Conservation (phyloP, 2,113 vertebrate genomes). For the Oreochromis niloticus region DNA sequence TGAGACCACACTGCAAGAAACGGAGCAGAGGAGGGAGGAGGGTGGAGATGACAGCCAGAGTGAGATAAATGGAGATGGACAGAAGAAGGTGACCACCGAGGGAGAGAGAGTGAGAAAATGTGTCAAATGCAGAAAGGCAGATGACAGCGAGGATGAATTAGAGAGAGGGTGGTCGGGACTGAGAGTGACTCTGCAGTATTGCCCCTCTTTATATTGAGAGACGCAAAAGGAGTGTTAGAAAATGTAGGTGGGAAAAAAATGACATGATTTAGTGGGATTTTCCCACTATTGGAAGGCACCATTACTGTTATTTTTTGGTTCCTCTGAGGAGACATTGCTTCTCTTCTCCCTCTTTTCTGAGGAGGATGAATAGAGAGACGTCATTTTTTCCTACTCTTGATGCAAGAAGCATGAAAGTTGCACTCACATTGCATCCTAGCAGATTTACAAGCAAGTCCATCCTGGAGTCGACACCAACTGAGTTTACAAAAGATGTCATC, state of each 20-base stretch:
- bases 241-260: not conserved
- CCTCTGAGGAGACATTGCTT: not conserved
- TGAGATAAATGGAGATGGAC: slow-evolving; percentile 43
- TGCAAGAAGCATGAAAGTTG: not conserved
- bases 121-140: slow-evolving; percentile 12
- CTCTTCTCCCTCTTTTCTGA: not conserved
- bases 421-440: not conserved
- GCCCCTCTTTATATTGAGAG: not conserved
- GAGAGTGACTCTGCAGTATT: slow-evolving; percentile 13
- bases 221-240: not conserved
- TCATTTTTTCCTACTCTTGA: not conserved
- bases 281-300: not conserved
- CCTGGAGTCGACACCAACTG: not conserved
- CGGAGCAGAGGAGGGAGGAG: not conserved
- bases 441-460: not conserved
- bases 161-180: not conserved
- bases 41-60: slow-evolving; percentile 30
- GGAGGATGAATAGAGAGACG: not conserved
- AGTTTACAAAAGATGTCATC: not conserved
- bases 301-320: not conserved
- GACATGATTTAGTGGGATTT: not conserved
- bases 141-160: not conserved
- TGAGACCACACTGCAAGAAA: slow-evolving; percentile 34
- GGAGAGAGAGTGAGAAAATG: slow-evolving; percentile 28
- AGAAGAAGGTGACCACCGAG: slow-evolving; percentile 38